A percentile compares a stretch with the other conserved stretches of the same genome.
phyloP scores from a whole-genome alignment of 1,140 invertebrate genomes.

The Triops cancriformis region DNA sequence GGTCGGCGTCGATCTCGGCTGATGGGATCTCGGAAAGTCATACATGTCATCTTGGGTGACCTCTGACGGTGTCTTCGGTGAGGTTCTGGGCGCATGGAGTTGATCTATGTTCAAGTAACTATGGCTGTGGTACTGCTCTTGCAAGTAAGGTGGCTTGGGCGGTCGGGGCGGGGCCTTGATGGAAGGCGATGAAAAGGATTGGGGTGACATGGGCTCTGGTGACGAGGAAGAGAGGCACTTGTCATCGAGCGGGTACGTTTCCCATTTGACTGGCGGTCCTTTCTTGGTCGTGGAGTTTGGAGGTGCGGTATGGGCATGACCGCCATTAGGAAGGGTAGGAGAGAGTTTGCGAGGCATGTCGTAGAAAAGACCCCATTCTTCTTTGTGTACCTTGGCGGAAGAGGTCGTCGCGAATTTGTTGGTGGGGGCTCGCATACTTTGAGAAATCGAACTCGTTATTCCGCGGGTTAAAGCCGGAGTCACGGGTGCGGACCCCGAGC shows the following conservation, averaged over 20 bases:
- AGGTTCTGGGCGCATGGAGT: conserved; percentile 22
- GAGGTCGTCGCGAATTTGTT: neutral
- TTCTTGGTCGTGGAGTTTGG: conserved; percentile 31
- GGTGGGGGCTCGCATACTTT: conserved; percentile 19
- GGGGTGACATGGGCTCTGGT: conserved; percentile 41
- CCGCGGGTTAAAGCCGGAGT: conserved; percentile 23
- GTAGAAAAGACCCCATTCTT: conserved; percentile 23
- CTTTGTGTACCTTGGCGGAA: neutral
- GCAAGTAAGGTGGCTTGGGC: conserved; percentile 59
- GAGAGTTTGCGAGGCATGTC: conserved; percentile 23
- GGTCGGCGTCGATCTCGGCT: conserved; percentile 35
- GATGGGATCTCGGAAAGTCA: conserved; percentile 60
- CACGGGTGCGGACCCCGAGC: conserved; percentile 23
- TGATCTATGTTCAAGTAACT: conserved; percentile 47
- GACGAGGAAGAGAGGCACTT: conserved; percentile 44
- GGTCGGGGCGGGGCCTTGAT: conserved; percentile 56
- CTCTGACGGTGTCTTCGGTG: conserved; percentile 26
- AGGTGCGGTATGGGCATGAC: neutral
- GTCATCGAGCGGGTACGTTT: conserved; percentile 43
- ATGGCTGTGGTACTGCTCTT: conserved; percentile 38
- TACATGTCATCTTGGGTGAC: conserved; percentile 52
- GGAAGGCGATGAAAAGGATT: conserved; percentile 26
- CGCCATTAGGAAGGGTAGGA: neutral
- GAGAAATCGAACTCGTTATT: conserved; percentile 15
- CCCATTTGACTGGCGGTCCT: conserved; percentile 46